A percentile compares a stretch with the other conserved stretches of the same genome.
phyloP scores from a whole-genome alignment of 2,888 invertebrate species.

The Penaeus monodon region DNA sequence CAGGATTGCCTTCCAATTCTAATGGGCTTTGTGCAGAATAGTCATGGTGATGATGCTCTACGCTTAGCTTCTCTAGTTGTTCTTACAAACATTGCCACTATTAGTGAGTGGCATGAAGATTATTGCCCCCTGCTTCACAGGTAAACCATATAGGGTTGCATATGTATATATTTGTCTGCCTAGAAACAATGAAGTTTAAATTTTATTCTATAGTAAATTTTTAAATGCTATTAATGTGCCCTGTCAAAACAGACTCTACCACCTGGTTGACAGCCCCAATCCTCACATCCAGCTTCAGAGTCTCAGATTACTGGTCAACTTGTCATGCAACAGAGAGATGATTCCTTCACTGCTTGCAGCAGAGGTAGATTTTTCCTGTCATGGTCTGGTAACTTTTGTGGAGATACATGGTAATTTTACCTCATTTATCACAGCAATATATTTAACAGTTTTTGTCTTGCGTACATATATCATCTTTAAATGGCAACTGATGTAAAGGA shows the following conservation, averaged over 20 bases:
- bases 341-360: conserved; percentile 75
- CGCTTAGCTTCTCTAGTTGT: conserved; percentile 73
- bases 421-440: no score
- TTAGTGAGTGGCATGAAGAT: conserved; percentile 72
- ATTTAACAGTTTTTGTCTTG: no score
- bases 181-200: not conserved
- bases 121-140: conserved; percentile 72
- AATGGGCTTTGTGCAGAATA: conserved; percentile 70
- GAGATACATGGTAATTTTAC: no score
- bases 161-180: conserved; percentile 2
- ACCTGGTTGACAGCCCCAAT: conserved; percentile 70
- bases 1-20: conserved; percentile 72
- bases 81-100: conserved; percentile 74
- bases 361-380: conserved; percentile 70
- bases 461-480: no score
- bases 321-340: conserved; percentile 75
- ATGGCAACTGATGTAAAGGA: no score
- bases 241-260: conserved; percentile 68
- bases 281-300: conserved; percentile 72
- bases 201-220: not conserved
- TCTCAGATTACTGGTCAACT: conserved; percentile 74
- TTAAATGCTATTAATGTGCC: not conserved
- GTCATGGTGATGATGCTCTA: conserved; percentile 68
- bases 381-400: not conserved
- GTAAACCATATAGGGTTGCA: conserved; percentile 15